Evolutionary conservation across 2,888 invertebrate species (phyloP), one percentile per base, ranked within the genome.

Genomic region (Melikaiella ostensackeni): DNA sequence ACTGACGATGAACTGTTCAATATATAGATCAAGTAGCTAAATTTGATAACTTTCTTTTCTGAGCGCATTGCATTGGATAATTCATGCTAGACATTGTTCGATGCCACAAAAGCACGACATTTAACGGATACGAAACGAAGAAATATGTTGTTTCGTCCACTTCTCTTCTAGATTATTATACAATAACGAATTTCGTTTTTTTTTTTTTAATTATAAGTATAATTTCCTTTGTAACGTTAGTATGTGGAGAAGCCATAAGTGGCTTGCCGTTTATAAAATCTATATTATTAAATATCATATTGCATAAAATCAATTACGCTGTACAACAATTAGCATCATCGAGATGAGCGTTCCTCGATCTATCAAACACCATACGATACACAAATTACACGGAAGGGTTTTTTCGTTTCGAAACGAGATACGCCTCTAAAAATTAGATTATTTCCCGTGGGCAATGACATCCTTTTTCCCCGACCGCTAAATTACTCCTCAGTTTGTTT

Each of bases 221-320:
- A 30, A 70, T 70, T 70, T 70, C 50, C 42, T 24, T 66, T 70
- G 30, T 70, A 70, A 70, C 70, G 70, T 70, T 70, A 70, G 50
- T 70, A 70, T 70, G 70, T 50, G 55, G 70, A 70, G 30, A 70
- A 55, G 50, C 70, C 50, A 33, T n/a, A 70, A 50, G 70, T 70
- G 70, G 33, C 70, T 30, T 70, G 50, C n/a, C 50, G 57, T 78
- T 78, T 78, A 80, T 77, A 82, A 82, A 82, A 79, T 79, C 75
- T 82, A 80, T 78, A 77, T 79, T 79, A 80, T 73, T 82, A 78
- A 70, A 80, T 79, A 80, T 80, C 75, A 79, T 78, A 78, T 77
- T 79, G 77, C 80, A 80, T 79, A 79, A 80, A 79, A 82, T 59
- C 75, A 82, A 78, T 75, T 78, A 78, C 77, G 78, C 79, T 79